Conservation (phyloP, 2,888 invertebrate species). For the Lasioglossum marginatum region DNA sequence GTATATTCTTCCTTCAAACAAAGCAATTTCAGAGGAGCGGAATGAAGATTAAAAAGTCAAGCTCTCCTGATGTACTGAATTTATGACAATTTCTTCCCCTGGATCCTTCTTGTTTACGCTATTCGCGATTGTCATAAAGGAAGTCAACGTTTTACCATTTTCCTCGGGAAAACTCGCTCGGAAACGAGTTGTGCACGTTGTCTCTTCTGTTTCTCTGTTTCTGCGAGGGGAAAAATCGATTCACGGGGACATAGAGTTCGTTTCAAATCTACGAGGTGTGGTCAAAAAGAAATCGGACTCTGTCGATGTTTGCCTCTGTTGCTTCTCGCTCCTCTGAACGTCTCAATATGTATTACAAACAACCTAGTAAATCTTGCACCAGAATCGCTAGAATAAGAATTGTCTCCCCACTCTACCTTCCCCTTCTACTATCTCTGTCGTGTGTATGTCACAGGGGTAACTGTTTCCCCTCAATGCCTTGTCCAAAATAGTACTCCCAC, state of each 20-base stretch:
- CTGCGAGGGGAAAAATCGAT: background rate
- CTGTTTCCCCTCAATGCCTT: no score
- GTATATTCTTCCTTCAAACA: conserved; percentile 14
- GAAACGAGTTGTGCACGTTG: background rate
- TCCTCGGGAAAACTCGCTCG: background rate
- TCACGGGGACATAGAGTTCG: background rate
- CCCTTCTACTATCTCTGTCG: no score
- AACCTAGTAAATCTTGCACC: background rate
- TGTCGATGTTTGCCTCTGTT: no score
- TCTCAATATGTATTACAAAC: background rate
- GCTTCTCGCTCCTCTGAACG: background rate
- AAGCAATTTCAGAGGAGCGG: background rate
- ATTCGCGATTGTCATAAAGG: background rate
- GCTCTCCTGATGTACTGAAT: background rate
- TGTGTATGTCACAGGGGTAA: no score
- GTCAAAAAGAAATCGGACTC: background rate
- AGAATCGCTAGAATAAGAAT: no score
- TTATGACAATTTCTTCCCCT: background rate
- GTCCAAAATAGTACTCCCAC: no score
- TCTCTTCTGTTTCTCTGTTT: background rate
- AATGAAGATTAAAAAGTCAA: conserved; percentile 2
- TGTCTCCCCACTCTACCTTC: no score
- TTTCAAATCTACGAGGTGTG: background rate
- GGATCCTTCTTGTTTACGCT: background rate
- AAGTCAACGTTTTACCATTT: background rate